These are phyloP conservation scores for Nothobranchius furzeri DNA, from an alignment of 2,113 vertebrate species.

Conservation along the genomic window DNA sequence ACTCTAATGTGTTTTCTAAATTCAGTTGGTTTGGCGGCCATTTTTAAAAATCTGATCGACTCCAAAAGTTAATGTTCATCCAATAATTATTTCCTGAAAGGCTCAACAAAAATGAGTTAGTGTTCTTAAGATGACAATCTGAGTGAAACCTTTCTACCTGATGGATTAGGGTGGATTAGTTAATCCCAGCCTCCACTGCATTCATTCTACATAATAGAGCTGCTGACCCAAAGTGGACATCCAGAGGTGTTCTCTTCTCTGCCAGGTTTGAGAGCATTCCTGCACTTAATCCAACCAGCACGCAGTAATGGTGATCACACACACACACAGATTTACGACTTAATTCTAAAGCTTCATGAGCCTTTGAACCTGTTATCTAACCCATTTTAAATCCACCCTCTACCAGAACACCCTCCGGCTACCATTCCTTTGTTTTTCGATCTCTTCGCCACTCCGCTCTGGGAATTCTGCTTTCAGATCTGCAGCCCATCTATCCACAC, in stretches of 20 bases:
- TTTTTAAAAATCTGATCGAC: no score
- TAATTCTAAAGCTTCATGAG: conserved; percentile 9
- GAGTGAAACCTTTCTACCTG: no score
- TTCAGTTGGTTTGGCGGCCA: no score
- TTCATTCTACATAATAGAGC: no score
- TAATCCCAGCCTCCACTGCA: no score
- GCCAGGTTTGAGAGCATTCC: not conserved
- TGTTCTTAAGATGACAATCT: no score
- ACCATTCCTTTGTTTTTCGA: conserved; percentile 23
- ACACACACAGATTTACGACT: not conserved
- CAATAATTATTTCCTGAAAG: no score
- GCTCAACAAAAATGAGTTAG: no score
- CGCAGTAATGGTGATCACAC: conserved; percentile 2
- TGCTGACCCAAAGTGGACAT: no score
- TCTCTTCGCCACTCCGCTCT: not conserved
- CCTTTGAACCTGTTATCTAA: not conserved
- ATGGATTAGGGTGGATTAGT: no score
- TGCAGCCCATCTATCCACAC: not conserved
- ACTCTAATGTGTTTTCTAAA: no score
- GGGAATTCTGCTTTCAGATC: conserved; percentile 12
- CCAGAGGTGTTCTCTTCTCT: conserved; percentile 7
- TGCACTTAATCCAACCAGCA: not conserved
- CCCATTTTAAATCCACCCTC: not conserved
- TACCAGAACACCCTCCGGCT: not conserved
- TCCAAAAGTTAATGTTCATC: no score